phyloP scores from a whole-genome alignment of 2,888 invertebrate genomes.

The Sylvicola cinctus region DNA sequence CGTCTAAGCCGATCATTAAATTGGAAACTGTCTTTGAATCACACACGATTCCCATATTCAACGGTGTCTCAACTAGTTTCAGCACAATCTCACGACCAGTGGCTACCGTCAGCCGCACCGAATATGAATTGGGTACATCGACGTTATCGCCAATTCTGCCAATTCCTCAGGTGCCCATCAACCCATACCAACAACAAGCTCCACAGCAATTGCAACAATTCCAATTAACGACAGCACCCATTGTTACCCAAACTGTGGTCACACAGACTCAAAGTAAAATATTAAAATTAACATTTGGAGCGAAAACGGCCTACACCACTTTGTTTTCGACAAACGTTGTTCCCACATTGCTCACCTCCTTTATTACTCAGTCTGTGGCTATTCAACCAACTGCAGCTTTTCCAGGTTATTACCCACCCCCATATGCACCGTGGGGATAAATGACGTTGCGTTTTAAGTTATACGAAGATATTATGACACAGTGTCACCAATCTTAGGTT shows the following conservation, averaged over 20 bases:
- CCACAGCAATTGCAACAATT: constrained; percentile 43
- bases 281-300: constrained; percentile 74
- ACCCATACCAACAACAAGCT: constrained; percentile 33
- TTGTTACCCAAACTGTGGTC: constrained; percentile 59
- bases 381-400: constrained; percentile 47
- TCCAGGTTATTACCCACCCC: constrained; percentile 58
- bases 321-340: constrained; percentile 65
- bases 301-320: constrained; percentile 73
- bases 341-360: constrained; percentile 65
- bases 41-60: constrained; percentile 57
- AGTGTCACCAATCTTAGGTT: too few relatives aligned
- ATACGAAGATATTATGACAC: too few relatives aligned
- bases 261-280: constrained; percentile 64
- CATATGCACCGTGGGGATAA: constrained; percentile 55
- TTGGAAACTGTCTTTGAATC: constrained; percentile 65
- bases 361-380: constrained; percentile 59
- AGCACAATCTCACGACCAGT: constrained; percentile 62
- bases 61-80: constrained; percentile 50
- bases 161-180: constrained; percentile 17
- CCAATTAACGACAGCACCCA: constrained; percentile 56
- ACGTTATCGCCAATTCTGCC: constrained; percentile 40
- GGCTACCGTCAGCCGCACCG: constrained; percentile 58
- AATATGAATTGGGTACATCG: constrained; percentile 56
- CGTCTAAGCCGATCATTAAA: constrained; percentile 54
- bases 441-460: too few relatives aligned